Evolutionary conservation across 2,113 vertebrate genomes (phyloP), one percentile per base, ranked within the genome.

Genomic region (Quiscalus mexicanus): DNA sequence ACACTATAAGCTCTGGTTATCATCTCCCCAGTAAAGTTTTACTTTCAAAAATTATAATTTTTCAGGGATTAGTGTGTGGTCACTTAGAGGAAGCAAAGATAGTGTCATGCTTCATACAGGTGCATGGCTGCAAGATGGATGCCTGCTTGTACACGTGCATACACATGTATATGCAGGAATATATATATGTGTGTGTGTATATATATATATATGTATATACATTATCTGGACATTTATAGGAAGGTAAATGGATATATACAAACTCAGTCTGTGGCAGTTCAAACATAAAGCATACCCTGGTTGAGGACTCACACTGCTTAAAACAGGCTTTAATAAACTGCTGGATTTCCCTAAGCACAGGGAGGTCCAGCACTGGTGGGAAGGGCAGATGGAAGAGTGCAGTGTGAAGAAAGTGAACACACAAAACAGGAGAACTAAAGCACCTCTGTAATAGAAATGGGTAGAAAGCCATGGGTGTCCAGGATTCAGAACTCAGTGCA

Each of bases 181-280:
- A 47, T 10, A 12, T 25, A 6, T 19, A 5, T 39, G 3, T 58
- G 1, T 39, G 3, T 58, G 1, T 63, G 2, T 42, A 1, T 77
- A 11, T 33, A 10, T 41, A 4, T 41, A 62, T 28, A 17, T 30
- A 28, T 56, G 10, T 49, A 41, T 56, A 16, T 25, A 20, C 30
- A 9, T 67, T 63, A 24, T 44, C 30, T 68, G 59, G 63, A 24
- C 60, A 15, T 53, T 62, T n/a, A 17, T 11, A 60, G 56, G 52
- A 76, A 87, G 44, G 76, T 39, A 70, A 70, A 64, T 52, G 60
- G 39, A 18, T 37, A 44, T 39, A 25, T 41, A 42, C 15, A 53
- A 33, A 42, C 47, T 67, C 71, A 78, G 55, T 55, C 60, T 71
- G 39, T 63, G 68, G 47, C 55, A 47, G 33, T 73, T 68, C 59